Conservation (phyloP, 30 jellyfish, hydroid and myxozoan species). For the Catostylus mosaicus region DNA sequence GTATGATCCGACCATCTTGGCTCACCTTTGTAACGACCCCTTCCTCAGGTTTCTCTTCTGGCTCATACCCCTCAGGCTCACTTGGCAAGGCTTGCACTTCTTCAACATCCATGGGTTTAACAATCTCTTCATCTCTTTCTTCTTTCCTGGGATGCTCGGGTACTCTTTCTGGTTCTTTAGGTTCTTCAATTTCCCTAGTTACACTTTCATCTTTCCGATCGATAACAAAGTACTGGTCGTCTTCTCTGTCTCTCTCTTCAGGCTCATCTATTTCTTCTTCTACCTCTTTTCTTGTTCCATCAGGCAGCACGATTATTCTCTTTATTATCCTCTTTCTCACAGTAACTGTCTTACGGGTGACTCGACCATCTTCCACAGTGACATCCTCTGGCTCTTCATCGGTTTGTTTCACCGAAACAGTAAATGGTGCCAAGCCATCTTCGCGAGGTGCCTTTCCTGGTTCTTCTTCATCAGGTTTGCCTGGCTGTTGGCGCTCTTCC, state of each 20-base stretch:
- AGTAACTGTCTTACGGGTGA: constrained; percentile 45
- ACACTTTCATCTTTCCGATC: constrained; percentile 54
- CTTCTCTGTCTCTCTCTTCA: neutral
- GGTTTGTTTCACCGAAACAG: neutral
- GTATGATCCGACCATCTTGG: too few relatives aligned
- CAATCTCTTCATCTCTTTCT: constrained; percentile 20
- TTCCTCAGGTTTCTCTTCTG: constrained; percentile 37
- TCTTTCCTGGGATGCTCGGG: constrained; percentile 1
- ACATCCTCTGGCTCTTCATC: constrained; percentile 18
- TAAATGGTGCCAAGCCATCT: constrained; percentile 3
- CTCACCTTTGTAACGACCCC: constrained; percentile 22
- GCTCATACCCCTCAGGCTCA: constrained; percentile 19
- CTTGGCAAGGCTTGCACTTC: constrained; percentile 20
- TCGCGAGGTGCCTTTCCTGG: constrained; percentile 15
- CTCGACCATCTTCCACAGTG: constrained; percentile 37
- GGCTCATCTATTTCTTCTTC: constrained; percentile 69
- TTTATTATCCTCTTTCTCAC: constrained; percentile 57
- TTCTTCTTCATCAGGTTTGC: constrained; percentile 13
- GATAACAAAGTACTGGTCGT: constrained; percentile 19
- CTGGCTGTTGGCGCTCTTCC: constrained; percentile 17
- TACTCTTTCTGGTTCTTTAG: neutral
- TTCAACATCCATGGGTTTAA: constrained; percentile 44
- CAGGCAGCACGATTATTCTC: constrained; percentile 66
- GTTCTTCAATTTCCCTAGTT: constrained; percentile 47
- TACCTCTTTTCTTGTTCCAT: constrained; percentile 72